Conservation (phyloP, 2,113 vertebrate species). For the Origma solitaria region DNA sequence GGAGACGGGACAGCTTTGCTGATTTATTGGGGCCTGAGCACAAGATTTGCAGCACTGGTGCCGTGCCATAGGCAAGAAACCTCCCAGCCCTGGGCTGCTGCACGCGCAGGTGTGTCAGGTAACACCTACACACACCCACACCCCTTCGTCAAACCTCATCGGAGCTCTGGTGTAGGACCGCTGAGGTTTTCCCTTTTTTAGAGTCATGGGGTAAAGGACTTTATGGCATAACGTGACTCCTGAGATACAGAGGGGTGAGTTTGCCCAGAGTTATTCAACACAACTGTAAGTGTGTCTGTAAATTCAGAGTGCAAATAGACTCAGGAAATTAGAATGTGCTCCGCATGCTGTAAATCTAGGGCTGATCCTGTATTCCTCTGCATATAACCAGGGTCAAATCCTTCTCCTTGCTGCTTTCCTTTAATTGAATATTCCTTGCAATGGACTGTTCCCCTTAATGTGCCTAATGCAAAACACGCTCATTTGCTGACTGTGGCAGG, state of each 20-base stretch:
- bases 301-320: neutral
- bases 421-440: conserved; percentile 28
- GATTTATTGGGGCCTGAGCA: neutral
- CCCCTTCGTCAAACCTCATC: neutral
- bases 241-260: neutral
- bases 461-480: conserved; percentile 40
- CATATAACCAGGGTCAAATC: neutral
- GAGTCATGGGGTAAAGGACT: neutral
- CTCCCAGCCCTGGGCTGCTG: neutral
- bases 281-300: neutral
- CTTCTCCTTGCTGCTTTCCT: neutral
- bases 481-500: conserved; percentile 37
- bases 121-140: neutral
- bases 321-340: neutral
- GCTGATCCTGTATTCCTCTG: neutral
- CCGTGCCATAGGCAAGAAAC: neutral
- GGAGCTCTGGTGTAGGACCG: neutral
- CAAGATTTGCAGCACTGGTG: neutral
- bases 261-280: neutral
- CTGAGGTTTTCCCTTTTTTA: neutral
- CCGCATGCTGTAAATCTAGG: neutral
- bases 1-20: neutral
- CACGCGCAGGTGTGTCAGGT: neutral
- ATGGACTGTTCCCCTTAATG: neutral
- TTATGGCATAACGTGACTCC: neutral